These are phyloP conservation scores for Drosophila pectinifera DNA, from an alignment of 1,140 invertebrate genomes.

Conservation along the genomic window DNA sequence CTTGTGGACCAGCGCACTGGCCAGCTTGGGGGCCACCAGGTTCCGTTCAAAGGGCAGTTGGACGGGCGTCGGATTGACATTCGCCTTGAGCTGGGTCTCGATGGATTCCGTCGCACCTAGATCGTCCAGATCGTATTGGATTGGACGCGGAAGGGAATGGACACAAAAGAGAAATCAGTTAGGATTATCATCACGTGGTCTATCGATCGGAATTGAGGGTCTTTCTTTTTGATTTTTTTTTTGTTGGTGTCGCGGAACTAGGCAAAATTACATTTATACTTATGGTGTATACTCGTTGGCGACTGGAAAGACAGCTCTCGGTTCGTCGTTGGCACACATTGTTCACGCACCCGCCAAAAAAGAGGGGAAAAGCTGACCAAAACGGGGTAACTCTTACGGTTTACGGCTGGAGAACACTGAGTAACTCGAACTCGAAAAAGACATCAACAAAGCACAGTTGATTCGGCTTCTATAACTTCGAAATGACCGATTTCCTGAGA, in stretches of 20 bases:
- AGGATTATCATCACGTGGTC: constrained; percentile 3
- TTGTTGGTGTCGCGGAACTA: background rate
- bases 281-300: constrained; percentile 28
- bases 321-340: constrained; percentile 32
- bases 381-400: constrained; percentile 6
- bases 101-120: constrained; percentile 5
- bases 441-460: too few relatives aligned
- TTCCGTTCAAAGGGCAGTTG: constrained; percentile 74
- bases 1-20: constrained; percentile 90
- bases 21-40: constrained; percentile 90
- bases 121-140: constrained; percentile 5
- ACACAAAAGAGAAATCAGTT: constrained; percentile 25
- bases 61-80: constrained; percentile 2
- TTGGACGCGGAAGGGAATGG: constrained; percentile 1
- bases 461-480: background rate
- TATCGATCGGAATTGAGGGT: background rate
- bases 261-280: constrained; percentile 44
- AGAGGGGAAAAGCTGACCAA: constrained; percentile 10
- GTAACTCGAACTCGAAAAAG: background rate
- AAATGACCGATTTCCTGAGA: constrained; percentile 2
- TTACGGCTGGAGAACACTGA: too few relatives aligned
- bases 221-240: background rate
- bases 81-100: constrained; percentile 23
- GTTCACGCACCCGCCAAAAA: constrained; percentile 38
- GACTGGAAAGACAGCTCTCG: constrained; percentile 25